A percentile compares a stretch with the other conserved stretches of the same genome.
phyloP scores from a whole-genome alignment of 2,888 invertebrate species.

The Deilephila porcellus region DNA sequence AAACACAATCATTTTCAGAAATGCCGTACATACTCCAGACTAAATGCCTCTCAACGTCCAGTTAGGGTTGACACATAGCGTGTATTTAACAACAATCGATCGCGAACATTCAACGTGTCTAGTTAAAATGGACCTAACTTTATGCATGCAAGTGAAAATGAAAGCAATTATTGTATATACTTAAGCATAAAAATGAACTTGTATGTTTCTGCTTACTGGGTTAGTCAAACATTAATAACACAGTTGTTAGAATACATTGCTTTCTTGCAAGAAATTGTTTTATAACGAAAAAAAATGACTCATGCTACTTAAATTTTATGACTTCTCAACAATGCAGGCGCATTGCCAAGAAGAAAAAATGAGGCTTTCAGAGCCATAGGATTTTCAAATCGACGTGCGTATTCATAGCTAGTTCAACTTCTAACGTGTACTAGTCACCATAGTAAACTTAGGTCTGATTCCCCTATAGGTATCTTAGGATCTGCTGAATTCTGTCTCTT shows the following conservation, averaged over 20 bases:
- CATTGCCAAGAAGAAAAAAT: too few relatives aligned
- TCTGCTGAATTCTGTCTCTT: too few relatives aligned
- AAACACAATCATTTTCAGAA: constrained; percentile 20
- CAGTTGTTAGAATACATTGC: background rate
- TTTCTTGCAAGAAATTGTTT: background rate
- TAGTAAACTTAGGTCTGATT: too few relatives aligned
- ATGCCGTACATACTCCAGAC: constrained; percentile 13
- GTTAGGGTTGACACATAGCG: background rate
- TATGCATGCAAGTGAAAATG: constrained; percentile 43
- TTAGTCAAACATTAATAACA: constrained; percentile 1
- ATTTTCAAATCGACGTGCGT: too few relatives aligned
- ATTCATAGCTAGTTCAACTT: too few relatives aligned
- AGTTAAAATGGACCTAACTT: constrained; percentile 38
- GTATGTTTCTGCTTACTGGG: constrained; percentile 28
- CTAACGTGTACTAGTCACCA: too few relatives aligned
- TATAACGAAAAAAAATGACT: background rate
- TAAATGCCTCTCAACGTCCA: constrained; percentile 9
- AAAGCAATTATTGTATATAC: constrained; percentile 44
- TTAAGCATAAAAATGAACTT: constrained; percentile 26
- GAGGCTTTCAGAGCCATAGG: too few relatives aligned
- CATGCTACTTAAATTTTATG: background rate
- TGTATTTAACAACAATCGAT: constrained; percentile 14
- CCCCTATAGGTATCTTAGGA: too few relatives aligned
- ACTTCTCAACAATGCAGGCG: too few relatives aligned
- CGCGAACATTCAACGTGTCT: constrained; percentile 32